Percentiles rank a stretch among this genome's conserved stretches.
Evolutionary conservation across 2,113 vertebrate genomes (phyloP).

Genomic region (Sceloporus tristichus): DNA sequence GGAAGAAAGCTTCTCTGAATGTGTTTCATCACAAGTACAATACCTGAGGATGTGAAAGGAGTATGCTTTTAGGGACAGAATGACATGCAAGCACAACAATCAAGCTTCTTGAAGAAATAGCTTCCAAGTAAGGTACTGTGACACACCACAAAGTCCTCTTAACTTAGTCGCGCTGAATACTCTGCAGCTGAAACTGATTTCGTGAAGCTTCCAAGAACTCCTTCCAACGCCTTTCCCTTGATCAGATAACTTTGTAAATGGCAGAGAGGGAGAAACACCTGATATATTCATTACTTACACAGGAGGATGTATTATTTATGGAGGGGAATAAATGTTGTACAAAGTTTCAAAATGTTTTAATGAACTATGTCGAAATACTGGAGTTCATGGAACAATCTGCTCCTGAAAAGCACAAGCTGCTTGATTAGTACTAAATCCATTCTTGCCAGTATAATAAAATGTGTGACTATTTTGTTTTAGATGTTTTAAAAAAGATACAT

Average conservation of each 20-base stretch:
- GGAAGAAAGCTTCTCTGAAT: too few relatives aligned
- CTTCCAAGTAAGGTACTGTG: too few relatives aligned
- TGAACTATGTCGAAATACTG: background rate
- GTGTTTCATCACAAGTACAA: too few relatives aligned
- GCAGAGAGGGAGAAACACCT: too few relatives aligned
- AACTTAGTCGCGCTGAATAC: background rate
- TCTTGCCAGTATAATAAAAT: background rate
- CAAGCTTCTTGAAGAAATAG: too few relatives aligned
- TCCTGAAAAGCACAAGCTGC: background rate
- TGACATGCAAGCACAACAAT: too few relatives aligned
- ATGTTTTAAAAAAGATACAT: background rate
- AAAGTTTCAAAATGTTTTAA: conserved; percentile 15
- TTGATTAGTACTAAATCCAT: background rate
- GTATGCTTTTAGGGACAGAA: too few relatives aligned
- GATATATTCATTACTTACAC: background rate
- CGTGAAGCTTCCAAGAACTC: too few relatives aligned
- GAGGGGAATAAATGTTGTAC: background rate
- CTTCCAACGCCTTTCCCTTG: background rate
- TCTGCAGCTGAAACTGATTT: too few relatives aligned
- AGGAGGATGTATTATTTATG: background rate
- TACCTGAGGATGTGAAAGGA: too few relatives aligned
- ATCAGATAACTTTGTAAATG: background rate
- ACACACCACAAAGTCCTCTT: too few relatives aligned
- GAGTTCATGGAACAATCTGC: background rate
- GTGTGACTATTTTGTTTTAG: background rate